Conservation (phyloP, 2,113 vertebrate species). For the Sisor rabdophorus region DNA sequence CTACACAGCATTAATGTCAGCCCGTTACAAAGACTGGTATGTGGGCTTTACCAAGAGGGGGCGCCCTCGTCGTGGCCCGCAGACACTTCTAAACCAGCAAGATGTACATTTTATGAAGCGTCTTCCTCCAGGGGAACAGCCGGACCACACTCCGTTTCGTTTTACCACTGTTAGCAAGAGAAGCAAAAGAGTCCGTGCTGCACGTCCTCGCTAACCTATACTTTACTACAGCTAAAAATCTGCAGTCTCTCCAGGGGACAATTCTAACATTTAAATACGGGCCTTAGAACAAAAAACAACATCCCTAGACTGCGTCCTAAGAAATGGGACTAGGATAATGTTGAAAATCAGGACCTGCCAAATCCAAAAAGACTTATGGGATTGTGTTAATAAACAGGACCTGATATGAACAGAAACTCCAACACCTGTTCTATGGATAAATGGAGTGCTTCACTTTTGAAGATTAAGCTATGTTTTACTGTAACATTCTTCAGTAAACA, state of each 20-base stretch:
- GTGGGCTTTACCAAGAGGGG: constrained; percentile 76
- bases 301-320: constrained; percentile 11
- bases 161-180: constrained; percentile 76
- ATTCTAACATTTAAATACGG: constrained; percentile 45
- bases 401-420: constrained; percentile 22
- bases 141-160: constrained; percentile 71
- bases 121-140: constrained; percentile 71
- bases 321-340: constrained; percentile 52
- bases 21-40: constrained; percentile 73
- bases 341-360: constrained; percentile 35
- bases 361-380: constrained; percentile 20
- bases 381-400: constrained; percentile 29
- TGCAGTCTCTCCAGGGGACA: constrained; percentile 56
- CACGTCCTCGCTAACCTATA: constrained; percentile 65
- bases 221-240: constrained; percentile 47
- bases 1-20: constrained; percentile 78
- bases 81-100: constrained; percentile 73
- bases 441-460: constrained; percentile 17
- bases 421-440: constrained; percentile 21
- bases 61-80: constrained; percentile 69
- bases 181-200: constrained; percentile 68
- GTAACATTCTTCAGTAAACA: constrained; percentile 37
- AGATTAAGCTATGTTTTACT: constrained; percentile 22
- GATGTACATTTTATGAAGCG: constrained; percentile 80
- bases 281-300: constrained; percentile 26